Conservation (phyloP, 2,113 vertebrate species). For the Trematomus loennbergii region DNA sequence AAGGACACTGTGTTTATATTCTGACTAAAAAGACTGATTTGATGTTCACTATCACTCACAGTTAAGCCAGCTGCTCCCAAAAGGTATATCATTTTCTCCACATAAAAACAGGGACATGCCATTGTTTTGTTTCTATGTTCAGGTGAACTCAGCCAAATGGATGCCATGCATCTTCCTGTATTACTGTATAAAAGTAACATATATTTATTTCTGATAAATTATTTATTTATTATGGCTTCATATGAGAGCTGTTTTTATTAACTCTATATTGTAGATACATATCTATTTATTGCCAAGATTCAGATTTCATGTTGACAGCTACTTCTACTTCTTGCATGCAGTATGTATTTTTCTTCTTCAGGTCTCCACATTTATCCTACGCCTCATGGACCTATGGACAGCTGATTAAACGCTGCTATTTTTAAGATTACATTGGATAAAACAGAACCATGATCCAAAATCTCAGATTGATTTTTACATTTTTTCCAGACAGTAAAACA, state of each 20-base stretch:
- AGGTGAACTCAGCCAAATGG: slow-evolving; percentile 81
- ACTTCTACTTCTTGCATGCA: slow-evolving; percentile 31
- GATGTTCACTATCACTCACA: slow-evolving; percentile 31
- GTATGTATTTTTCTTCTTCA: slow-evolving; percentile 2
- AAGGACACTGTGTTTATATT: slow-evolving; percentile 37
- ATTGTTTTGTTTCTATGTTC: slow-evolving; percentile 64
- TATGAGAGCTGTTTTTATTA: slow-evolving; percentile 80
- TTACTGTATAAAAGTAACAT: slow-evolving; percentile 85
- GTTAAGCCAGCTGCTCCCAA: slow-evolving; percentile 35
- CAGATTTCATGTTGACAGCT: slow-evolving; percentile 59
- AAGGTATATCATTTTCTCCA: slow-evolving; percentile 4
- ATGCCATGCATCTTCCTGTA: slow-evolving; percentile 88
- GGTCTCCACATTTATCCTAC: slow-evolving; percentile 16
- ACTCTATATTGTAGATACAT: slow-evolving; percentile 74
- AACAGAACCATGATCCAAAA: background rate
- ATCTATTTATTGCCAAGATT: slow-evolving; percentile 85
- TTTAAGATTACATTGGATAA: background rate
- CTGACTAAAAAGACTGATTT: slow-evolving; percentile 17
- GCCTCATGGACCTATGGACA: background rate
- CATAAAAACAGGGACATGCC: slow-evolving; percentile 58
- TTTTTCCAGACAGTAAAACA: background rate
- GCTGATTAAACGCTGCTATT: no score
- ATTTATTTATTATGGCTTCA: slow-evolving; percentile 89
- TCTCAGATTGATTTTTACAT: background rate
- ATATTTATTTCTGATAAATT: slow-evolving; percentile 90